Base-by-base conservation (phyloP, 2,113 vertebrate genomes). In the Sturnus vulgaris region DNA sequence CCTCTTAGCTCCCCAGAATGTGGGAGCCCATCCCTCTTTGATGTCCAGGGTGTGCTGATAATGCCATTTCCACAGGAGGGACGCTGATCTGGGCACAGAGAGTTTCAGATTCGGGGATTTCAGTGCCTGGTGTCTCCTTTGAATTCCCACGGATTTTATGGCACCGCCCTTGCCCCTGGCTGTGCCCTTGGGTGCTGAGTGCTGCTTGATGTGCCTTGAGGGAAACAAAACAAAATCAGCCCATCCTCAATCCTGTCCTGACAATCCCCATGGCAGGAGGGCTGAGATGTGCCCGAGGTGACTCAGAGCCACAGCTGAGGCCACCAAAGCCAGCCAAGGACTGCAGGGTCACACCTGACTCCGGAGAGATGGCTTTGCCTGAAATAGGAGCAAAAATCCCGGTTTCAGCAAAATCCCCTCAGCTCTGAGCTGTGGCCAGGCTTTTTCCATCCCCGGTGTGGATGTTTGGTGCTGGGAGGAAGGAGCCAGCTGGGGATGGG, bases 21-120 rank as follows among this genome's bases (percentile, higher is more conserved):
- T 55, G 72, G 86, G 64, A 94, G 93, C 52, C 77, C 20, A 0
- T 80, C 82, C 90, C 87, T 68, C 94, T 97, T 96, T 97, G 96
- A 96, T 97, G 96, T 91, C 96, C 86, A 22, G 64, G 11, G 61
- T 24, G 93, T 96, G 94, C 91, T 84, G 95, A 75, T 88, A 97
- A 97, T 95, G 93, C 63, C 76, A 68, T 95, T 97, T 94, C 92
- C 95, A 85, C 55, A 1, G 91, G 86, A 89, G 89, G 95, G 95
- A 61, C 56, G 82, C 87, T 49, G 33, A 64, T 69, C 77, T 63
- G 52, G 64, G 82, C 23, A 78, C 4, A 13, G 35, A 82, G 44
- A 28, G 20, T 50, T 90, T 64, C 57, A 12, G 71, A 23, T 22
- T 7, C 8, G 7, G 39, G 75, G 53, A 78, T 56, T 42, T 61